These are phyloP conservation scores for Pomacea canaliculata DNA, from an alignment of 2,888 invertebrate genomes.

Conservation along the genomic window DNA sequence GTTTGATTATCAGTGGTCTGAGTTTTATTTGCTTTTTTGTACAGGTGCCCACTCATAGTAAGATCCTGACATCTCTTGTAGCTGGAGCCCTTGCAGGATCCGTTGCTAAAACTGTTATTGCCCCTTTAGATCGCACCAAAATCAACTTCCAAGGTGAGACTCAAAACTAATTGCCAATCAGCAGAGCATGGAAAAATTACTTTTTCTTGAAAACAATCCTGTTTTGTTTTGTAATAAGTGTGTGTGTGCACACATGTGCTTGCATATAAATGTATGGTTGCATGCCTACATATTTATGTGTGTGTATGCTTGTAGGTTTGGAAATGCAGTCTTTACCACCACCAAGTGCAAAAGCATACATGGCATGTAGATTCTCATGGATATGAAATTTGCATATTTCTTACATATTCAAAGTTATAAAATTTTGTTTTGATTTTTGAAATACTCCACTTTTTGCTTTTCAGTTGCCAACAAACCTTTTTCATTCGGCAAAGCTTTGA, in stretches of 20 bases:
- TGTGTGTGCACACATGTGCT: background rate
- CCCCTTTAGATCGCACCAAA: constrained; percentile 96
- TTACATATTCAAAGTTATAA: no score
- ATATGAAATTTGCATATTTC: no score
- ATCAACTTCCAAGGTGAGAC: constrained; percentile 89
- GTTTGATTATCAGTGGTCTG: background rate
- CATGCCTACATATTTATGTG: background rate
- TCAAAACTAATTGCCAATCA: background rate
- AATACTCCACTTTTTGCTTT: background rate
- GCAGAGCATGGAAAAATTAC: background rate
- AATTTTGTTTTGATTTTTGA: no score
- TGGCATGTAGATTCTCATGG: no score
- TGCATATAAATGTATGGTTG: background rate
- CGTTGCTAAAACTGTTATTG: constrained; percentile 92
- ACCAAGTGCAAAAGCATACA: no score
- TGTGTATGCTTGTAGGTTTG: background rate
- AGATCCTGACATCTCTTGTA: constrained; percentile 80
- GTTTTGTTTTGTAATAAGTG: background rate
- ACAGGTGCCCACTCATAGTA: constrained; percentile 64
- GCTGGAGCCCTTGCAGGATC: constrained; percentile 96
- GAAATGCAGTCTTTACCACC: no score
- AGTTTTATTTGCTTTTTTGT: constrained; percentile 15
- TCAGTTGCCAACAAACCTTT: constrained; percentile 69
- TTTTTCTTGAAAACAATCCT: background rate
- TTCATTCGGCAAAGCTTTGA: constrained; percentile 70